Evolutionary conservation across 2,797 vertebrate genomes (phyloP).

Genomic region (Synanceia verrucosa): DNA sequence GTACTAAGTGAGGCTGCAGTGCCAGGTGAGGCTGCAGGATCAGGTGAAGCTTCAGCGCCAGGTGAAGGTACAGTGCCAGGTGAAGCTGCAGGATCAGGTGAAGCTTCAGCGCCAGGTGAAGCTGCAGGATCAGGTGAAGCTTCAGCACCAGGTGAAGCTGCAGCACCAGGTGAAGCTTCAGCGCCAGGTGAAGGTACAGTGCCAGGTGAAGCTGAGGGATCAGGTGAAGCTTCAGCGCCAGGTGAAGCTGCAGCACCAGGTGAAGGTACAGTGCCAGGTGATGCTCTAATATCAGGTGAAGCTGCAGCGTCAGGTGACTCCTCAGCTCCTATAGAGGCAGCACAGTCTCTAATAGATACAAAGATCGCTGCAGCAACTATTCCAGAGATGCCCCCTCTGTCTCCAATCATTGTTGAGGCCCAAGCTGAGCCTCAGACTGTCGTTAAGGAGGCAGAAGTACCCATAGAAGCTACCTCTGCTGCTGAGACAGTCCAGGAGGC

Average conservation of each 20-base stretch:
- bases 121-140: not conserved
- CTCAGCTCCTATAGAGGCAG: not conserved
- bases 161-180: not conserved
- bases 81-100: not conserved
- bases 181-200: not conserved
- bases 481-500: constrained; percentile 6
- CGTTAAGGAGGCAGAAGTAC: constrained; percentile 18
- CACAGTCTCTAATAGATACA: constrained; percentile 44
- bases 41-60: not conserved
- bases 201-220: not conserved
- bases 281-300: not conserved
- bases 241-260: not conserved
- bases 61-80: not conserved
- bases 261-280: not conserved
- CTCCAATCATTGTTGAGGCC: constrained; percentile 12
- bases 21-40: not conserved
- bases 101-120: not conserved
- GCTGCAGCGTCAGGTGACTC: not conserved
- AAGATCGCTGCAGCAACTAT: constrained; percentile 67
- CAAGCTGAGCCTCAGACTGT: constrained; percentile 27
- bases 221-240: not conserved
- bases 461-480: constrained; percentile 6
- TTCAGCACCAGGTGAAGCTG: not conserved
- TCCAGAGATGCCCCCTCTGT: constrained; percentile 57
- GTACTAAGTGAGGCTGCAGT: not conserved